Evolutionary conservation across 1,140 invertebrate genomes (phyloP), one percentile per base, ranked within the genome.

Genomic region (Megathymus violae): DNA sequence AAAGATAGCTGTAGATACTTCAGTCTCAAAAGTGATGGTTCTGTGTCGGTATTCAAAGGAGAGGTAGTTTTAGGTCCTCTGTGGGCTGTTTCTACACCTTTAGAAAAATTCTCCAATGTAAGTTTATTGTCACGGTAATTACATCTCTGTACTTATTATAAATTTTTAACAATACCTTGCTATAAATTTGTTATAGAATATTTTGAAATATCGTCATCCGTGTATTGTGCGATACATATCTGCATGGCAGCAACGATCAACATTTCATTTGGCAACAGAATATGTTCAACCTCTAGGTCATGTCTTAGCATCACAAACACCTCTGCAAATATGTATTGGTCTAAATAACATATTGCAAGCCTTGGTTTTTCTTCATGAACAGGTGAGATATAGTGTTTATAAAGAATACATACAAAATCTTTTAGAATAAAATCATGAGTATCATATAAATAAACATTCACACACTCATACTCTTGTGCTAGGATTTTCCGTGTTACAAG

Each of bases 131-230:
- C 19, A 50, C 4, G 25, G 22, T 52, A 43, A n/a, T 54, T 10
- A 22, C 4, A 58, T 27, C 47, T 47, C 4, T 17, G 40, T 64
- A n/a, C n/a, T n/a, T n/a, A n/a, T n/a, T n/a, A n/a, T n/a, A n/a
- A n/a, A n/a, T n/a, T n/a, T n/a, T n/a, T n/a, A n/a, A n/a, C n/a
- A n/a, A n/a, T n/a, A n/a, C n/a, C n/a, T n/a, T n/a, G n/a, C n/a
- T n/a, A n/a, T n/a, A n/a, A n/a, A 58, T 40, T 61, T 62, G 93
- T 93, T 56, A 14, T 84, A 97, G 96, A 96, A 96, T 91, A 92
- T 96, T 15, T 94, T 95, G 92, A 93, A 96, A 56, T 94, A 96
- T 86, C 93, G 96, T 0, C 96, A 97, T 91, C 96, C 96, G 1
- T 95, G 93, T 67, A 97, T 97, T 69, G 79, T 97, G 4, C 94